These are phyloP conservation scores for Muscina levida DNA, from an alignment of 2,888 invertebrate species.

Conservation along the genomic window DNA sequence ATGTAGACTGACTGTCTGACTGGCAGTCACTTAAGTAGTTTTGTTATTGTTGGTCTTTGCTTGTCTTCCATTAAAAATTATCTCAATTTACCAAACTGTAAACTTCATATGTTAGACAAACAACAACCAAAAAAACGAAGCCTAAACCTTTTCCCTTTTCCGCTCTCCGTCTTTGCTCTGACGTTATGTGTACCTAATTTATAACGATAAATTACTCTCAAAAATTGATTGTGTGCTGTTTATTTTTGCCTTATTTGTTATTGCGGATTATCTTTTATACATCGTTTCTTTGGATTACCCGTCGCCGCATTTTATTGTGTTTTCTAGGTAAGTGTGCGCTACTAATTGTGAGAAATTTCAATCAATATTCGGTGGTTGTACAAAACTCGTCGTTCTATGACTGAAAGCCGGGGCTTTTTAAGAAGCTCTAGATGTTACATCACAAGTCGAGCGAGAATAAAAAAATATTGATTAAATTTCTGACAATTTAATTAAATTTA, in stretches of 20 bases:
- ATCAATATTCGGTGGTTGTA: no score
- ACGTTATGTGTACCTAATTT: background rate
- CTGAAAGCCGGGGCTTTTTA: no score
- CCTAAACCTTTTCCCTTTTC: no score
- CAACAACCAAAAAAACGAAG: background rate
- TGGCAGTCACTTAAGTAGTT: background rate
- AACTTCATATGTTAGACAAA: background rate
- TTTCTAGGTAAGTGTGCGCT: constrained; percentile 5
- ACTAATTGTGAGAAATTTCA: no score
- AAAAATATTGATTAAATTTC: no score
- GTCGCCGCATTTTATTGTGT: background rate
- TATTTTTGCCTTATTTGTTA: background rate
- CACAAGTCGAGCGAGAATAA: no score
- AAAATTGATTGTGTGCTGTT: background rate
- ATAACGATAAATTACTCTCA: background rate
- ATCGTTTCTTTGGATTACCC: constrained; percentile 1
- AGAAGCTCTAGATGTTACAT: no score
- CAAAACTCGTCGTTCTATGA: no score
- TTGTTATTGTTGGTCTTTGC: background rate
- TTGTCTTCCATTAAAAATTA: background rate
- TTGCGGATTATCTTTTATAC: constrained; percentile 3
- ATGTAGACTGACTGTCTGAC: background rate
- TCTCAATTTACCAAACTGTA: constrained; percentile 11
- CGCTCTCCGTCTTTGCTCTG: background rate
- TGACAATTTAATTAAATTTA: no score